These are phyloP conservation scores for Semaprochilodus insignis DNA, from an alignment of 2,797 vertebrate species.

Conservation along the genomic window DNA sequence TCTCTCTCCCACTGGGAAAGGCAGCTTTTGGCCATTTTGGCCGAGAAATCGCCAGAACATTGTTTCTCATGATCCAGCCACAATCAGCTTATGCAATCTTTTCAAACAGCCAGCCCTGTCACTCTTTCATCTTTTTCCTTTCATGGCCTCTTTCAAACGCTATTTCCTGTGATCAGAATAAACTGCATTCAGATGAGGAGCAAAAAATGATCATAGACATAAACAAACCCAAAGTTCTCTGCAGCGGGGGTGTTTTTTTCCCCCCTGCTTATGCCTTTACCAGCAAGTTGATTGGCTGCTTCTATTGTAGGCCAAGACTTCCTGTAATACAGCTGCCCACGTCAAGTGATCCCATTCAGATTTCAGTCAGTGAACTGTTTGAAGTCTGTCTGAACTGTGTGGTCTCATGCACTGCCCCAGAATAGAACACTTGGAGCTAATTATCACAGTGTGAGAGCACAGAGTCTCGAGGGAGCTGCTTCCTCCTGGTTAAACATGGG, in stretches of 20 bases:
- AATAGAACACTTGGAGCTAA: slow-evolving; percentile 60
- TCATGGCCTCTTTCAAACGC: background rate
- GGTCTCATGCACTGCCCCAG: slow-evolving; percentile 44
- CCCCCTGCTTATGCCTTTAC: too few species aligned
- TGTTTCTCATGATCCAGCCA: slow-evolving; percentile 18
- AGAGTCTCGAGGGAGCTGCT: slow-evolving; percentile 36
- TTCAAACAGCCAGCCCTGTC: background rate
- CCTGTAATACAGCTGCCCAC: too few species aligned
- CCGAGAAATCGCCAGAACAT: slow-evolving; percentile 13
- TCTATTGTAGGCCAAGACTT: too few species aligned
- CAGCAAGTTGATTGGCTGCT: too few species aligned
- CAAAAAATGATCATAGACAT: background rate
- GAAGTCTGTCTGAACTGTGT: background rate
- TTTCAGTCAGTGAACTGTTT: too few species aligned
- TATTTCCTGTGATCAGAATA: background rate
- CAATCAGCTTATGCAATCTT: slow-evolving; percentile 20
- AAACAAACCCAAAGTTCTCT: background rate
- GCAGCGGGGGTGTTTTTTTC: too few species aligned
- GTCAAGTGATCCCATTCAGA: too few species aligned
- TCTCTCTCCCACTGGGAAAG: background rate
- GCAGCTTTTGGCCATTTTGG: background rate
- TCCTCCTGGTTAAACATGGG: slow-evolving; percentile 47
- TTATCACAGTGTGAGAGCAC: slow-evolving; percentile 56
- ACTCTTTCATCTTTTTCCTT: background rate
- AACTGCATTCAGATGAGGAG: background rate